Evolutionary conservation across 2,797 vertebrate genomes (phyloP).

Genomic region (Neomorphus geoffroyi): DNA sequence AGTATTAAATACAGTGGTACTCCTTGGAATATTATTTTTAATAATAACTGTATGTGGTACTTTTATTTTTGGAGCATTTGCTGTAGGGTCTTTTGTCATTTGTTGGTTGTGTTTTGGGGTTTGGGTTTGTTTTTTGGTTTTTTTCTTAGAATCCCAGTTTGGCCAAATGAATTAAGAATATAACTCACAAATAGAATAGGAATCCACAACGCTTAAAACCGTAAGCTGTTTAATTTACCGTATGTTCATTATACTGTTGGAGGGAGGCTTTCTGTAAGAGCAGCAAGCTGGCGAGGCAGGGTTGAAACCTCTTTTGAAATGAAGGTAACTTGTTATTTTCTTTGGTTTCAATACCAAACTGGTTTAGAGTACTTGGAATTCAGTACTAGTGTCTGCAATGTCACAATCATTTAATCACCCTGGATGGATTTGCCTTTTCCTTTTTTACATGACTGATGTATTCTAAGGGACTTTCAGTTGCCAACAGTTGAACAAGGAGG

Average conservation of each 20-base stretch:
- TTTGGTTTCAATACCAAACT: background rate
- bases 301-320: background rate
- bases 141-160: slow-evolving; percentile 28
- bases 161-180: slow-evolving; percentile 62
- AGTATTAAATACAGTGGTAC: slow-evolving; percentile 79
- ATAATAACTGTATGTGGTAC: slow-evolving; percentile 65
- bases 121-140: background rate
- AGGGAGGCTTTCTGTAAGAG: slow-evolving; percentile 38
- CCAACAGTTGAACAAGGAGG: background rate
- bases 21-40: slow-evolving; percentile 48
- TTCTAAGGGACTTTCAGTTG: background rate
- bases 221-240: background rate
- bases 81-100: background rate
- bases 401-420: background rate
- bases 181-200: slow-evolving; percentile 58
- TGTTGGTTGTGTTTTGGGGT: background rate
- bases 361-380: background rate
- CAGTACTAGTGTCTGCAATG: background rate
- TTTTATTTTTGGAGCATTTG: slow-evolving; percentile 70
- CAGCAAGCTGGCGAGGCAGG: background rate
- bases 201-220: slow-evolving; percentile 26
- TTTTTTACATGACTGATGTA: background rate
- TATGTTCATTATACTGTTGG: background rate
- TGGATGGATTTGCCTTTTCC: background rate
- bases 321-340: background rate